Base-by-base conservation (phyloP, 2,888 invertebrate genomes). In the Merodon equestris region DNA sequence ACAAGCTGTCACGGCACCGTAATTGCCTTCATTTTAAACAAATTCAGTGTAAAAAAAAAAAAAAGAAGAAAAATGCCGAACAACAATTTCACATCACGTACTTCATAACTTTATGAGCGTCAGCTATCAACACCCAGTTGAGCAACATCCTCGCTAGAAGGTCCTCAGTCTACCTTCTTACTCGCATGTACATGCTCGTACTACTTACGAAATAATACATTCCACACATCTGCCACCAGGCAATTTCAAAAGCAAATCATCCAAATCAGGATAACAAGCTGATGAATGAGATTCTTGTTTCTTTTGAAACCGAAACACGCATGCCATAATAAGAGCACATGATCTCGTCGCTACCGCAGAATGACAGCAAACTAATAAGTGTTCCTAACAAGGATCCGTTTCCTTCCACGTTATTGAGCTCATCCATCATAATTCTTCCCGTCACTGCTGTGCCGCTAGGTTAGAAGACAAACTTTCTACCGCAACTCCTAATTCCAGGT, bases 191-290 rank as follows among this genome's bases (percentile, higher is more conserved):
- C n/a, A n/a, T n/a, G n/a, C n/a, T n/a, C n/a, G n/a, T n/a, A 27
- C 13, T 36, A 54, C 18, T 67, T 40, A 40, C 54, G 63, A 73
- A 79, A 73, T 79, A 60, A 79, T 74, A 79, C 79, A 74, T 79
- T 79, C 74, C 74, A 56, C 34, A 13, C 79, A 79, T 79, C 74
- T 79, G 79, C 60, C 56, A 56, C 67, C 14, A 75, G 44, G 47
- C 54, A 54, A 56, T 60, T 27, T 27, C 15, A 44, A 57, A 58
- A 50, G 13, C 57, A 67, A 61, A 61, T 77, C 77, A 72, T 53
- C 67, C 44, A 72, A 77, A 72, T 72, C 74, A 56, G 74, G 79
- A 74, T 79, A 79, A 79, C 79, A 74, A 79, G 79, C 79, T 60
- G 79, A 64, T 74, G 79, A 79, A 70, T 74, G 54, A 10, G 27